phyloP scores from a whole-genome alignment of 2,888 invertebrate species.

The Rotaria sp. region DNA sequence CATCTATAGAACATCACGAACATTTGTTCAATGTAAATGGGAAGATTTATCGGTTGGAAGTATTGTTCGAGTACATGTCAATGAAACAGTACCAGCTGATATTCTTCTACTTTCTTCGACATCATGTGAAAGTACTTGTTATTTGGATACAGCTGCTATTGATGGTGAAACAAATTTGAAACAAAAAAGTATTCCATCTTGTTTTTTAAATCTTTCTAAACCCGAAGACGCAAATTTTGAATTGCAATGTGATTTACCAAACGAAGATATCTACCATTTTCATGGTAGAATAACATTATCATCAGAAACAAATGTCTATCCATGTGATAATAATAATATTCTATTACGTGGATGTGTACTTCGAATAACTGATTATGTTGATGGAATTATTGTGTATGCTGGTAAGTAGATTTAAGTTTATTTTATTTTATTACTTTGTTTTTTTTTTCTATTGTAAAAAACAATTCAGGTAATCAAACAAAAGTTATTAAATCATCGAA shows the following conservation, averaged over 20 bases:
- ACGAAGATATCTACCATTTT: conserved; percentile 88
- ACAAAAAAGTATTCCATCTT: conserved; percentile 31
- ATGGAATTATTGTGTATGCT: conserved; percentile 91
- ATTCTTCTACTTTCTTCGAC: conserved; percentile 79
- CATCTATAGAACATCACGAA: conserved; percentile 43
- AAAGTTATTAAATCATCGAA: background rate
- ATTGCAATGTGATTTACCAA: conserved; percentile 85
- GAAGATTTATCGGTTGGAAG: conserved; percentile 67
- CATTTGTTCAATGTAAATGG: conserved; percentile 30
- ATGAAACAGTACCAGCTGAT: conserved; percentile 91
- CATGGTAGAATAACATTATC: conserved; percentile 63
- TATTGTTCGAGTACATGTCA: conserved; percentile 85
- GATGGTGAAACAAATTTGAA: conserved; percentile 74
- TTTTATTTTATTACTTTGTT: conserved; percentile 54
- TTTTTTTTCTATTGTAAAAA: background rate
- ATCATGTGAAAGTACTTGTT: conserved; percentile 78
- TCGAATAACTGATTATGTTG: conserved; percentile 90
- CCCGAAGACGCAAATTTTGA: conserved; percentile 62
- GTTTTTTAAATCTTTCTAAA: conserved; percentile 52
- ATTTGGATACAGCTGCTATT: conserved; percentile 87
- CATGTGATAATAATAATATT: conserved; percentile 70
- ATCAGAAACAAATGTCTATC: background rate
- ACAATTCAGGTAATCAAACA: background rate
- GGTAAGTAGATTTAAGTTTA: background rate
- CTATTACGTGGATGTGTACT: conserved; percentile 83